Base-by-base conservation (phyloP, 2,113 vertebrate genomes). In the Symphodus melops region DNA sequence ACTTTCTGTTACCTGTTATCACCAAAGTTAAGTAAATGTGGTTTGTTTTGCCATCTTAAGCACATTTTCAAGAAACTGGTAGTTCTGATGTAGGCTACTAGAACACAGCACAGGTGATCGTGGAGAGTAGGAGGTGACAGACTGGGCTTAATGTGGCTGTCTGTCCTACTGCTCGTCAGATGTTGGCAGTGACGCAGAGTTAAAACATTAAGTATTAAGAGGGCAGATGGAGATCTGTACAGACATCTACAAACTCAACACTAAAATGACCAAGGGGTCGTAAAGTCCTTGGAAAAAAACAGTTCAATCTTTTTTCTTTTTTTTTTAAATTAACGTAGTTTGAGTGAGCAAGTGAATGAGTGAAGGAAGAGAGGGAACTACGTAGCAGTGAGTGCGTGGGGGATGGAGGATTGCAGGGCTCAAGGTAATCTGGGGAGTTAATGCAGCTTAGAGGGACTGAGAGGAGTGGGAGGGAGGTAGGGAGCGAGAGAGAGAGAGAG, bases 371-470 rank as follows among this genome's bases (percentile, higher is more conserved):
- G 73, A 88, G 79, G 72, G 70, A 65, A 58, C 46, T 70, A 79
- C 67, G 56, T 76, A 71, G 71, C 39, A 81, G 85, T 79, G 86
- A 85, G 89, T 85, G 83, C 48, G 81, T 85, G 90, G 88, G 89
- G 85, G 86, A 82, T 87, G 91, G 85, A 91, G 94, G 90, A 92
- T 92, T 90, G 90, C 79, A 92, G 83, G 89, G 92, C 92, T 94
- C 92, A 91, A 94, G 90, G 91, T 94, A 95, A 94, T 94, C 92
- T 93, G 83, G 75, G 88, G 89, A 93, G 93, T 93, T 94, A 92
- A 96, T 94, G 89, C 91, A 93, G 92, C 88, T 95, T 94, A 95
- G 81, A 83, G 87, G 91, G 92, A 89, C 85, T 85, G 89, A 68
- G 82, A 88, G 72, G 86, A 85, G 86, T 82, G 82, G 89, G 91